A percentile compares a stretch with the other conserved stretches of the same genome.
phyloP scores from a whole-genome alignment of 1,140 invertebrate species.

The Andrena cerasifolii region DNA sequence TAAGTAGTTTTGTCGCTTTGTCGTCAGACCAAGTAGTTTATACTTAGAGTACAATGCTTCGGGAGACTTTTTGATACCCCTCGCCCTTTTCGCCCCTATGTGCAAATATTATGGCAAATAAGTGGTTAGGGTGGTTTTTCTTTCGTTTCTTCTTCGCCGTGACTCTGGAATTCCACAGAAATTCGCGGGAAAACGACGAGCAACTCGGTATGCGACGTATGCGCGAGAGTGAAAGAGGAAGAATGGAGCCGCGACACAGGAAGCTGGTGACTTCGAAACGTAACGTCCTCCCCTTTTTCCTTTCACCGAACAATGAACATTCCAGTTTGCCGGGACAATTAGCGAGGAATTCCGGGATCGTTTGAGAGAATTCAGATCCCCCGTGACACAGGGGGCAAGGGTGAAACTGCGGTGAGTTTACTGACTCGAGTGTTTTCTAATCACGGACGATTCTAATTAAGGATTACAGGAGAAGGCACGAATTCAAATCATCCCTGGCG shows the following conservation, averaged over 20 bases:
- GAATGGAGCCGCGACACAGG: constrained; percentile 13
- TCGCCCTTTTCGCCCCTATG: no score
- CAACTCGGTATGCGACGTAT: constrained; percentile 47
- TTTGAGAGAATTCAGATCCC: constrained; percentile 25
- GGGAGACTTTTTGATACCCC: no score
- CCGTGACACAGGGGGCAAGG: constrained; percentile 14
- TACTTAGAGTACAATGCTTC: no score
- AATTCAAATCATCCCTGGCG: background rate
- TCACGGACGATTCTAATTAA: constrained; percentile 1
- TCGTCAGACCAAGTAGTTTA: no score
- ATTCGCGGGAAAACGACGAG: constrained; percentile 16
- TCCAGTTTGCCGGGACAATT: constrained; percentile 48
- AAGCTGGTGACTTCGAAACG: constrained; percentile 19
- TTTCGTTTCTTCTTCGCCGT: background rate
- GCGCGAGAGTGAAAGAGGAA: constrained; percentile 43
- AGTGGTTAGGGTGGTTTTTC: background rate
- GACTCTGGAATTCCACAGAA: background rate
- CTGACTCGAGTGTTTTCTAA: constrained; percentile 1
- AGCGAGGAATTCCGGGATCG: constrained; percentile 42
- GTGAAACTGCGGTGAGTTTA: constrained; percentile 20
- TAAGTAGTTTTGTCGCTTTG: no score
- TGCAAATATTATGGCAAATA: no score
- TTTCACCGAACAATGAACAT: constrained; percentile 48
- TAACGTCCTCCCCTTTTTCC: constrained; percentile 18
- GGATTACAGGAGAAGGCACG: no score